A percentile compares a stretch with the other conserved stretches of the same genome.
These are phyloP conservation scores for Eptatretus burgeri DNA, from an alignment of 2,113 vertebrate genomes.

Conservation along the genomic window DNA sequence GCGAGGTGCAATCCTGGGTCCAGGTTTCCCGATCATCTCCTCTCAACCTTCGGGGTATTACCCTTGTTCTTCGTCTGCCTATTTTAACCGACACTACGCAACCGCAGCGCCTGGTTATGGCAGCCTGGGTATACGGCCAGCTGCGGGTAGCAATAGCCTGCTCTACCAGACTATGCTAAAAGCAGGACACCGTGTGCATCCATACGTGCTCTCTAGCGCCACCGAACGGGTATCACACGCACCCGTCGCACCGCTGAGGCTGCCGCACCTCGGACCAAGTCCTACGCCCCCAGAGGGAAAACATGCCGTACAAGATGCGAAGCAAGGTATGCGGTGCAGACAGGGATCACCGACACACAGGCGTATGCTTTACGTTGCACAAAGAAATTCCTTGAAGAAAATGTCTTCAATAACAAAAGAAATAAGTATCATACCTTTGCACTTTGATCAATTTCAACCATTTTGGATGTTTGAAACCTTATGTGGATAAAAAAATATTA, in stretches of 20 bases:
- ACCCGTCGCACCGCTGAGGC: background rate
- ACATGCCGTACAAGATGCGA: no score
- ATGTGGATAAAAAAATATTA: no score
- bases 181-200: background rate
- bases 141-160: background rate
- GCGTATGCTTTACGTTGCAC: background rate
- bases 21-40: background rate
- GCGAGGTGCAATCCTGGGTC: background rate
- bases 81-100: background rate
- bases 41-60: background rate
- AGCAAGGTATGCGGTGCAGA: background rate
- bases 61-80: background rate
- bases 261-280: background rate
- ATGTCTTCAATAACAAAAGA: no score
- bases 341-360: background rate
- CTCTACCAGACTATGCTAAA: conserved; percentile 4
- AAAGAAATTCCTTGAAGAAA: background rate
- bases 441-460: no score
- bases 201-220: background rate
- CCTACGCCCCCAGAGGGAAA: no score
- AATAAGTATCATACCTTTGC: no score
- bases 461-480: no score
- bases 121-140: background rate
- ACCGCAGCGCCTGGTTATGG: background rate
- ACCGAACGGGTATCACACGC: background rate